Evolutionary conservation across 2,113 vertebrate species (phyloP), one percentile per base, ranked within the genome.

Genomic region (Brachypteracias leptosomus): DNA sequence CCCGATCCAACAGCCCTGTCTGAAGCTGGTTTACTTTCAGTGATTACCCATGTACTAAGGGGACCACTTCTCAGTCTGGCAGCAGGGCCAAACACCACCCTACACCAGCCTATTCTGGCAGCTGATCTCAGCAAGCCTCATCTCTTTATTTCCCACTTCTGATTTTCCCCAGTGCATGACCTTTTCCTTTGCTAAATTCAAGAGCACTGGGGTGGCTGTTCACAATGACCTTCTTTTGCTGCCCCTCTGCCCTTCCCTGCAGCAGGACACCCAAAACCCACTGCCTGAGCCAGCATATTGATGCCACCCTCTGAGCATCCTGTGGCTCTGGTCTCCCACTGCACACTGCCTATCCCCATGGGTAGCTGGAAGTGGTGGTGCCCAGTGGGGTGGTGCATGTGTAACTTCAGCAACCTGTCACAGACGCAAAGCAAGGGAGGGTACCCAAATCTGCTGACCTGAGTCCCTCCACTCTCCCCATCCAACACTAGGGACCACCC

Each of bases 1-100:
- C 2, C 7, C 33, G n/a, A 14, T 20, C 20, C 8, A 1, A 36
- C 28, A 59, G 42, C 19, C 21, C 14, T 4, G 2, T 25, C 8
- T 22, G 24, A 92, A 73, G 19, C 22, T 66, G 47, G 13, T 20
- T 65, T 63, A 55, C 65, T 71, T 71, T 24, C 26, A 63, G 33
- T 21, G 17, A 8, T 88, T 29, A 38, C 18, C 25, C 26, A 29
- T 29, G 8, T 25, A 35, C 5, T 1, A 0, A 8, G 22, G 6
- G 12, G 21, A 40, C 14, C 28, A 20, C 55, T 29, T 68, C 25
- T 3, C 1, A 65, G 21, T 28, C 44, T 0, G 1, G 11, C n/a
- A 29, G 31, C 25, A 75, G 13, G 18, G 5, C 9, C 40, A 55
- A 59, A 19, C 38, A 73, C 16, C 44, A 72, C 54, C 14, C 31